Evolutionary conservation across 1,140 invertebrate species (phyloP), one percentile per base, ranked within the genome.

Genomic region (Sinella curviseta): DNA sequence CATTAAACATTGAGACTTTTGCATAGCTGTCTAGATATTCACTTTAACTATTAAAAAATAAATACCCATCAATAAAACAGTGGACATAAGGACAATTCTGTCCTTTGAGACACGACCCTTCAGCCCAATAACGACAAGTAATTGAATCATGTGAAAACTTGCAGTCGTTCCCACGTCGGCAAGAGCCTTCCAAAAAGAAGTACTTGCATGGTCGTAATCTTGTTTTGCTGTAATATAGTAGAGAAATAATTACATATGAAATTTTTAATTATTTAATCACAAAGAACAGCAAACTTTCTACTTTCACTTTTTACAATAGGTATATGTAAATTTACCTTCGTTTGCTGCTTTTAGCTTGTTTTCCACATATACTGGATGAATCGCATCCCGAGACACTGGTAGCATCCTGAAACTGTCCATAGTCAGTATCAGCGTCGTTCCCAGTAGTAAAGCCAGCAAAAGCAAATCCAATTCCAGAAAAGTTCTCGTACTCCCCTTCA

Each of bases 111-210:
- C 81, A 82, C 4, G 81, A 80, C 16, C 81, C 81, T 77, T 80
- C 81, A 60, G 81, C 81, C 81, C 81, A 82, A 55, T 78, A 82
- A 36, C 81, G 81, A 74, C 81, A 82, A 39, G 81, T 82, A 12
- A 80, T 77, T 26, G 80, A 76, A 39, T 82, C 79, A 48, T 82
- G 81, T 39, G 81, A 82, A 65, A 82, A 82, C 55, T 82, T 82
- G 75, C 81, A 82, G 24, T 82, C 79, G 33, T 76, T 77, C 36
- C 81, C 81, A 20, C 81, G 81, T 28, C 77, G 34, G 67, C 81
- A 82, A 14, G 76, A 78, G 14, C 81, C 81, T 36, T 82, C 81
- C 33, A 82, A 28, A 34, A 82, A 82, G 48, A 75, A 82, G 60
- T 82, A 82, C 75, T 82, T 82, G 60, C 81, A 82, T 26, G 81